phyloP scores from a whole-genome alignment of 2,888 invertebrate genomes.

The Mylabris sibirica region DNA sequence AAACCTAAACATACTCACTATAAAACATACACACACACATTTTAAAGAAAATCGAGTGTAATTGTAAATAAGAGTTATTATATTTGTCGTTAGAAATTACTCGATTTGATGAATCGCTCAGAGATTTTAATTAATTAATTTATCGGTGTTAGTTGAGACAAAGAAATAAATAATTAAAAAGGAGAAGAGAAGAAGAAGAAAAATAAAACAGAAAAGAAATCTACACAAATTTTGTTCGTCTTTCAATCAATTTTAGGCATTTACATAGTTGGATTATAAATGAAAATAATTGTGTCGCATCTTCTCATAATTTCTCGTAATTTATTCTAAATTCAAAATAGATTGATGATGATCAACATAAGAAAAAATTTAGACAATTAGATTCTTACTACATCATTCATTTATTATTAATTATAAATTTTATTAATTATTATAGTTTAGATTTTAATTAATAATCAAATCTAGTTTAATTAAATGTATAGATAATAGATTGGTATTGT shows the following conservation, averaged over 20 bases:
- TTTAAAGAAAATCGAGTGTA: constrained; percentile 42
- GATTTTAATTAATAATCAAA: constrained; percentile 22
- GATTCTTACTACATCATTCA: constrained; percentile 1
- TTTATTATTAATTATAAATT: constrained; percentile 28
- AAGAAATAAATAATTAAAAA: background rate
- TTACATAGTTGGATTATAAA: background rate
- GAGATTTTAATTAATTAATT: constrained; percentile 53
- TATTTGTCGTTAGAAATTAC: constrained; percentile 49
- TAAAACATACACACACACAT: background rate
- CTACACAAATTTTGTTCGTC: background rate
- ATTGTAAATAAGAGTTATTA: constrained; percentile 53
- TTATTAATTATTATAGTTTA: constrained; percentile 19
- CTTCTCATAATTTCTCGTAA: background rate
- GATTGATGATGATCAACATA: background rate
- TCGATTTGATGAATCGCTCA: constrained; percentile 48
- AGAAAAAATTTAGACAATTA: background rate
- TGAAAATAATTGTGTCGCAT: constrained; percentile 3
- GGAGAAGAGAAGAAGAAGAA: background rate
- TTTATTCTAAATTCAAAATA: background rate
- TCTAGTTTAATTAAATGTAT: constrained; percentile 46
- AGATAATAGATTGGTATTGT: constrained; percentile 51
- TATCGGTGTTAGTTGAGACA: constrained; percentile 48
- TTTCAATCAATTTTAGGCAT: background rate
- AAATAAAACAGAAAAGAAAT: background rate
- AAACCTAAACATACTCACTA: background rate